Conservation (phyloP, 2,797 vertebrate species). For the Acrocephalus scirpaceus region DNA sequence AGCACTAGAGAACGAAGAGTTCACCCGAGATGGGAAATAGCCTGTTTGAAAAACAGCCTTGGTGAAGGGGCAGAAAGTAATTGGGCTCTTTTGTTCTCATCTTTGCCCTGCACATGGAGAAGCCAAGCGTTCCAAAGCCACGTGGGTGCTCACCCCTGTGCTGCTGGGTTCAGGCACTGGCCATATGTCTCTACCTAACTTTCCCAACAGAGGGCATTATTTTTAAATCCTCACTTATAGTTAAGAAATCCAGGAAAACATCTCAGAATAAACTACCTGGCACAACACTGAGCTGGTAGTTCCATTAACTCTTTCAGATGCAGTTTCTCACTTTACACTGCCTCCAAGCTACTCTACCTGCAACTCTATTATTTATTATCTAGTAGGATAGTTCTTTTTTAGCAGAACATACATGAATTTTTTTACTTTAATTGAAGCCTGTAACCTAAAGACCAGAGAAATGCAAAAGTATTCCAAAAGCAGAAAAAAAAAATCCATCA, state of each 20-base stretch:
- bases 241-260: not conserved
- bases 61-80: slow-evolving; percentile 20
- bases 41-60: not conserved
- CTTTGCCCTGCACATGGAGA: not conserved
- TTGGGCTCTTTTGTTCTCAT: not conserved
- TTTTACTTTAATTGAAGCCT: not conserved
- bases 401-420: not conserved
- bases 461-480: not conserved
- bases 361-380: not conserved
- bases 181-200: not conserved
- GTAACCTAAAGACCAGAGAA: not conserved
- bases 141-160: not conserved
- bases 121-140: slow-evolving; percentile 6
- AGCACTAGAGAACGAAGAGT: slow-evolving; percentile 39
- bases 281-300: not conserved
- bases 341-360: not conserved
- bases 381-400: not conserved
- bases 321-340: not conserved
- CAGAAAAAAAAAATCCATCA: not conserved
- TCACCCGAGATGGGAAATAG: not conserved
- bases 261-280: not conserved
- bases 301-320: not conserved
- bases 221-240: not conserved
- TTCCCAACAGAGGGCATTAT: not conserved
- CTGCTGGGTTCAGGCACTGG: slow-evolving; percentile 21